Evolutionary conservation across 53 echinoderm and acorn worm genomes (phyloP), one percentile per base, ranked within the genome.

Genomic region (Hippasteria phrygiana): DNA sequence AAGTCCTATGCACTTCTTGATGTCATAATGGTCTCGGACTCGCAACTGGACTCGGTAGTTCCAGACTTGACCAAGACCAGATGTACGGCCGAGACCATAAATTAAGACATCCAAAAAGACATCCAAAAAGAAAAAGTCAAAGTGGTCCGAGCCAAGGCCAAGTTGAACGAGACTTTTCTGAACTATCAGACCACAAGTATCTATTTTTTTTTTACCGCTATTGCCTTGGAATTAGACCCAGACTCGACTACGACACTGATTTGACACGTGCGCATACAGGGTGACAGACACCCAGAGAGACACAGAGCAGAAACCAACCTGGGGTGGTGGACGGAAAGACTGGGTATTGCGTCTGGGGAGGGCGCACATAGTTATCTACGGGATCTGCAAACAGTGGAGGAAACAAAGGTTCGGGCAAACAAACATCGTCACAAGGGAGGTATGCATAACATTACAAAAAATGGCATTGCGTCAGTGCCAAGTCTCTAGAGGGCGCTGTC

Each of bases 281-380:
- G 76, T 54, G 76, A 64, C 81, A 41, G 55, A 81, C 81, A 81
- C 64, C 63, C 81, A 40, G 10, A 59, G 22, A 78, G 78, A 56
- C 55, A 56, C 78, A 43, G 43, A 73, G 43, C 42, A 46, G 24
- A 85, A 34, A 85, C 85, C 51, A 71, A 85, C 85, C 85, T 85
- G 85, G 83, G 85, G 85, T 69, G 50, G 85, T n/a, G 48, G 85
- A 71, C n/a, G 70, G 71, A 7, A 14, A 20, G 17, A 32, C 70
- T 48, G 85, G 71, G 70, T 18, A 50, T 69, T 43, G 85, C 69
- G 85, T 85, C 70, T 51, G 85, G 85, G 70, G 85, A 70, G 85
- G 85, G 35, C 36, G 69, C 27, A 85, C 85, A 85, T 85, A 85
- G 71, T 85, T 85, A 28, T 32, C 85, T 70, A 85, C 85, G 70